Evolutionary conservation across 1,140 invertebrate species (phyloP), one percentile per base, ranked within the genome.

Genomic region (Brachystomella parvula): DNA sequence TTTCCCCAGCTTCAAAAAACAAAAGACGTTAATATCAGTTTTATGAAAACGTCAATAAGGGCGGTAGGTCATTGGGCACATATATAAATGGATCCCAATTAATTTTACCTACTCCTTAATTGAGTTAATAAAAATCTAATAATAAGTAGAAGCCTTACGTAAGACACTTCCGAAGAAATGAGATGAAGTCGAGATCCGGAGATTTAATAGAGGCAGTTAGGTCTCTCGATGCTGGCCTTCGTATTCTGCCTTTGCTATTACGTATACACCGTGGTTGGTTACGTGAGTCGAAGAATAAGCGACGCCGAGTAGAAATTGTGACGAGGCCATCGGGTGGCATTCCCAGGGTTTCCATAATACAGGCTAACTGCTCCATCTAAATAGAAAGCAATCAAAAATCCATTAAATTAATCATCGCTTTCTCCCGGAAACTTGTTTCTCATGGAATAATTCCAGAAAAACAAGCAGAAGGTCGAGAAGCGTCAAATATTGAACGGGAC

Each of bases 271-370:
- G 61, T 31, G 68, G 66, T 56, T 75, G 66, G 64, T 73, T 68
- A 29, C 69, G 59, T 3, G 67, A 69, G 60, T 72, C 67, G 57
- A 70, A 69, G 61, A 71, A 72, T 17, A 70, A 32, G 31, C 63
- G 60, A 75, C 89, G 85, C 75, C 90, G 82, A 1, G 90, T 86
- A 21, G 90, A 90, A 64, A 85, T 84, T 60, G 83, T 83, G 47
- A 93, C 85, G 63, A 94, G 83, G 71, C 88, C 84, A 65, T 92
- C 87, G 3, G 94, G 90, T 19, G 96, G 96, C 73, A 90, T 82
- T 19, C 93, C 94, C 31, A 96, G 82, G 47, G 98, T 84, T 81
- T 99, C 96, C 88, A 98, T 97, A 69, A 98, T 93, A 78, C 94
- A 95, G 49, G 94, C 94, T 70, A 98, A 82, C 78, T 99, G 96